Base-by-base conservation (phyloP, 2,888 invertebrate genomes). In the Tiliacea citrago region DNA sequence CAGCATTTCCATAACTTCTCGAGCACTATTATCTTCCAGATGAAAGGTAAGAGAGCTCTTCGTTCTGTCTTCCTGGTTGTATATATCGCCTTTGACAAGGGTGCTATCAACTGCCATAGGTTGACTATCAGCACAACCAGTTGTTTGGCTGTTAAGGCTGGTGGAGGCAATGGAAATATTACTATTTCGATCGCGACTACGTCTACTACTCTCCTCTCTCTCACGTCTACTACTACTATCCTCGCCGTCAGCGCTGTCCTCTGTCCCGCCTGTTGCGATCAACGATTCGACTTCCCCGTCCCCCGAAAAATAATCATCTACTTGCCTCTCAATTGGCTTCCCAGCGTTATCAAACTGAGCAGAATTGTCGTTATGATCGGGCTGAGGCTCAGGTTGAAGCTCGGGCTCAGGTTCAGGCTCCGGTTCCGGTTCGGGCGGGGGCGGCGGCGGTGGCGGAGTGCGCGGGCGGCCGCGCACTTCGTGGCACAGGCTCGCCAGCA, bases 1-100 rank as follows among this genome's bases (percentile, higher is more conserved):
- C 71, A 92, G 81, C 86, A 90, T 88, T 73, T 92, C 91, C 84
- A 91, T 88, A 29, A 91, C 88, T 72, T 92, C 91, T 35, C 89
- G 88, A 77, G 90, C 90, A 78, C 88, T 91, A 76, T 83, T 90
- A 71, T 91, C 91, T 77, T 91, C 91, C 5, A 86, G 74, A 72
- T 82, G 79, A 77, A 83, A 77, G 57, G 63, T 57, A 67, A 76
- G 62, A 69, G 75, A 70, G 29, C 61, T 73, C 18, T 68, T 58
- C 0, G 68, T 72, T 70, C 29, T 73, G 65, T 76, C 79, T 7
- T 74, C 66, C 2, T 68, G 63, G 24, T 60, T 66, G 63, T 63
- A 78, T 68, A 42, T 68, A 57, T 78, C 82, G 42, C 61, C 65
- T 85, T 80, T 82, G 45, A 39, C 72, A 82, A 67, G 57, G 68